Evolutionary conservation across 92 coral and sea anemone genomes (phyloP).

Genomic region (Chrysogorgia sp.): DNA sequence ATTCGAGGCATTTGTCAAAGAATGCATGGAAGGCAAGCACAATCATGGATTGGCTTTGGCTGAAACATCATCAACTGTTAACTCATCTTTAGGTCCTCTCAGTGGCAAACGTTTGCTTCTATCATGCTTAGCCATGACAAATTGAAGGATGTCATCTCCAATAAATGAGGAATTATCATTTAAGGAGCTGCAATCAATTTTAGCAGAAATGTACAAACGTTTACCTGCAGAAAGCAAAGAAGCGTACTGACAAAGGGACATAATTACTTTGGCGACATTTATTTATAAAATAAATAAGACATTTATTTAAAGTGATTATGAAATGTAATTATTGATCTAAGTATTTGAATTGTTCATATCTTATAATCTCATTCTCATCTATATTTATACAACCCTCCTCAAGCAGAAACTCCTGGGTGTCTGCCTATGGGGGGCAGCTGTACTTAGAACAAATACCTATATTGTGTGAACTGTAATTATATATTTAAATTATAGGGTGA

Average conservation of each 20-base stretch:
- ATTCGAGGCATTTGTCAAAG: constrained; percentile 36
- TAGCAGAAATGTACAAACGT: not conserved
- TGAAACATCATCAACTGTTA: not conserved
- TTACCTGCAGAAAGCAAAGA: constrained; percentile 4
- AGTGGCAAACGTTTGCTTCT: not conserved
- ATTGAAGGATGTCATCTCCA: constrained; percentile 2
- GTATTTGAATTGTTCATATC: too few species aligned
- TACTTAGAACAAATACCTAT: too few species aligned
- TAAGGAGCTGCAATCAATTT: constrained; percentile 24
- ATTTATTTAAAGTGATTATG: not conserved
- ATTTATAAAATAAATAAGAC: not conserved
- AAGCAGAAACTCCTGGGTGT: too few species aligned
- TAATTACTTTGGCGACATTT: not conserved
- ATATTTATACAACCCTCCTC: too few species aligned
- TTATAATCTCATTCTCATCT: too few species aligned
- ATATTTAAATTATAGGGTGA: too few species aligned
- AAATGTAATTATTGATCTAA: too few species aligned
- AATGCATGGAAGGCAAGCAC: constrained; percentile 8
- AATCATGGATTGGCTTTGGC: not conserved
- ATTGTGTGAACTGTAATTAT: too few species aligned
- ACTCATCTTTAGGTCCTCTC: not conserved
- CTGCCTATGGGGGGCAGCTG: too few species aligned
- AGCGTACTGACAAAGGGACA: constrained; percentile 12
- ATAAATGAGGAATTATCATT: constrained; percentile 5
- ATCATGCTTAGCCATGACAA: constrained; percentile 14